These are phyloP conservation scores for Cavia porcellus DNA, from an alignment of 2,113 vertebrate genomes.

Conservation along the genomic window DNA sequence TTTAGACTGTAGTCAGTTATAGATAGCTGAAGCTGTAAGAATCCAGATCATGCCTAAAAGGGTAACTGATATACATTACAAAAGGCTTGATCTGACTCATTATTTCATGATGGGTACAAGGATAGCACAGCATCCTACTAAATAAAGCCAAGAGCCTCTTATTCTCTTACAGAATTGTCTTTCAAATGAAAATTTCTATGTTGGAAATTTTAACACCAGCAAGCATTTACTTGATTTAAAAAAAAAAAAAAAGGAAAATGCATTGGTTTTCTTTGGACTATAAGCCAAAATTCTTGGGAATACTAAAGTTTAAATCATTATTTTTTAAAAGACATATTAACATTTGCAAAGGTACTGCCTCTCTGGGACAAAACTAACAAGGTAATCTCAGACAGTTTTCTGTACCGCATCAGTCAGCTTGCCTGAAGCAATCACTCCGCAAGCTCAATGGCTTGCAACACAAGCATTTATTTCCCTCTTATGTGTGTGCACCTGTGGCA, in stretches of 20 bases:
- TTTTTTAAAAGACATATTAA: slow-evolving; percentile 31
- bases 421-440: not conserved
- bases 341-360: not conserved
- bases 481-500: not conserved
- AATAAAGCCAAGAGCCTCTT: not conserved
- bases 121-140: not conserved
- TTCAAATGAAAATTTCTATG: not conserved
- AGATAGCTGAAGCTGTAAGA: not conserved
- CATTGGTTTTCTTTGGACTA: not conserved
- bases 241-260: slow-evolving; percentile 9
- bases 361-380: not conserved
- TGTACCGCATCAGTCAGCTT: not conserved
- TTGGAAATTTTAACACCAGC: not conserved
- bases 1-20: not conserved
- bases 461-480: not conserved
- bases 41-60: not conserved
- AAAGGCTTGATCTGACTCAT: not conserved
- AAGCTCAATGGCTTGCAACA: not conserved
- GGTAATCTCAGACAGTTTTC: not conserved
- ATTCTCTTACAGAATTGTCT: not conserved
- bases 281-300: not conserved
- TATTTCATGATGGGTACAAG: not conserved
- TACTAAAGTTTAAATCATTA: not conserved
- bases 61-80: not conserved
- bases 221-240: not conserved